Evolutionary conservation across 1,140 invertebrate genomes (phyloP).

Genomic region (Drosophila ercepeae): DNA sequence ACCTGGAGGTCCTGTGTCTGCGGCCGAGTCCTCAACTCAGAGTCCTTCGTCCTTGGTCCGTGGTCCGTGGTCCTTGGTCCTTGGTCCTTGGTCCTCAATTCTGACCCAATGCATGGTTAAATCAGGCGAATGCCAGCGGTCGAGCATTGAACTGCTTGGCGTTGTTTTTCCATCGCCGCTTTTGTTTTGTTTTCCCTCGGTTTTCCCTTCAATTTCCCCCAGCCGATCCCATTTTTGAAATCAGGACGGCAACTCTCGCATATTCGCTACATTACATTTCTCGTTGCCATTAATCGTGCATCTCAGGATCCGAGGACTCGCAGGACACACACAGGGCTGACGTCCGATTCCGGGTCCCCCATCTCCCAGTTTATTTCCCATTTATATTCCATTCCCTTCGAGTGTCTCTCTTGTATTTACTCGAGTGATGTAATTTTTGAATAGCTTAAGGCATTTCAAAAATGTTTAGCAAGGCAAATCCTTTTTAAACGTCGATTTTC

Average conservation of each 20-base stretch:
- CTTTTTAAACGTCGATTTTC: conserved; percentile 76
- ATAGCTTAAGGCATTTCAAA: conserved; percentile 75
- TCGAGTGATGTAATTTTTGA: conserved; percentile 81
- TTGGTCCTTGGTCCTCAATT: conserved; percentile 18
- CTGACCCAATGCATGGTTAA: conserved; percentile 77
- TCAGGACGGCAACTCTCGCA: conserved; percentile 74
- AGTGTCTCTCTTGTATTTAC: conserved; percentile 67
- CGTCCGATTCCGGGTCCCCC: background rate
- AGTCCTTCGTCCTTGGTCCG: conserved; percentile 3
- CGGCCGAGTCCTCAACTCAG: conserved; percentile 5
- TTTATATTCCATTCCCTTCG: conserved; percentile 3
- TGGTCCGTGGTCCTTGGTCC: background rate
- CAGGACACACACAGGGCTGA: conserved; percentile 6
- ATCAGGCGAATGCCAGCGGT: conserved; percentile 69
- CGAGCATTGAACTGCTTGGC: conserved; percentile 70
- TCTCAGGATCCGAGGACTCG: conserved; percentile 34
- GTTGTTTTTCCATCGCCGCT: conserved; percentile 48
- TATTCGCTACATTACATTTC: conserved; percentile 79
- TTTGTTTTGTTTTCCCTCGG: conserved; percentile 47
- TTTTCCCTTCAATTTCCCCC: conserved; percentile 54
- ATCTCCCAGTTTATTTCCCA: background rate
- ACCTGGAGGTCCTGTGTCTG: background rate
- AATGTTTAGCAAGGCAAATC: conserved; percentile 80
- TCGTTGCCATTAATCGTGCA: conserved; percentile 76
- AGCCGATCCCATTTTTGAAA: conserved; percentile 58